Evolutionary conservation across 2,888 invertebrate genomes (phyloP), one percentile per base, ranked within the genome.

Genomic region (Orthosia cruda): DNA sequence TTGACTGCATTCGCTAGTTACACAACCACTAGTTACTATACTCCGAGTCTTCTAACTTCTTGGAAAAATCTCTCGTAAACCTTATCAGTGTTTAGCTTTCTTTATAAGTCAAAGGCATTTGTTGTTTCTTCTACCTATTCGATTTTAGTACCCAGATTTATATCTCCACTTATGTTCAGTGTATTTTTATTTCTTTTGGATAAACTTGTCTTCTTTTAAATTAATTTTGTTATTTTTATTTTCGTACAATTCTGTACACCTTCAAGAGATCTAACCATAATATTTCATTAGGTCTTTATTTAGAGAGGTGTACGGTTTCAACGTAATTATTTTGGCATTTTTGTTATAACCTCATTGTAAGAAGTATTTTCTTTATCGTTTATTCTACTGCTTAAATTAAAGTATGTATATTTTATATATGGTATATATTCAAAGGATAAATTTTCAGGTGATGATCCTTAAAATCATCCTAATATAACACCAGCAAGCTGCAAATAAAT

Each of bases 1-100:
- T 89, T 85, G 89, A 80, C 77, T 88, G 89, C 87, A 80, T 83
- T 87, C 76, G 78, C 71, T 83, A 58, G 81, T 89, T 88, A 84
- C 86, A 84, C 81, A 89, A 89, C 71, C 47, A 62, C 76, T 76
- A 74, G 62, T 71, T 65, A 77, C 64, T 74, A 50, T 80, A 79
- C 69, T 64, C 55, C 12, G 58, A 62, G 57, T 73, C 40, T 71
- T 58, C 49, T 62, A 57, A 72, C 54, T 75, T 75, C 66, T 74
- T 64, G 58, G 74, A 72, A 83, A 79, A 77, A 58, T 77, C 57
- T 77, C 66, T 77, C 62, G 11, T 75, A 82, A 80, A 75, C 57
- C 58, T 80, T 69, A 71, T 76, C 59, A 49, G 40, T 61, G 20
- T 74, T 86, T 54, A 72, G 69, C 61, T 81, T 85, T 76, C 65